Conservation (phyloP, 53 echinoderm and acorn worm species). For the Apostichopus leukothele region DNA sequence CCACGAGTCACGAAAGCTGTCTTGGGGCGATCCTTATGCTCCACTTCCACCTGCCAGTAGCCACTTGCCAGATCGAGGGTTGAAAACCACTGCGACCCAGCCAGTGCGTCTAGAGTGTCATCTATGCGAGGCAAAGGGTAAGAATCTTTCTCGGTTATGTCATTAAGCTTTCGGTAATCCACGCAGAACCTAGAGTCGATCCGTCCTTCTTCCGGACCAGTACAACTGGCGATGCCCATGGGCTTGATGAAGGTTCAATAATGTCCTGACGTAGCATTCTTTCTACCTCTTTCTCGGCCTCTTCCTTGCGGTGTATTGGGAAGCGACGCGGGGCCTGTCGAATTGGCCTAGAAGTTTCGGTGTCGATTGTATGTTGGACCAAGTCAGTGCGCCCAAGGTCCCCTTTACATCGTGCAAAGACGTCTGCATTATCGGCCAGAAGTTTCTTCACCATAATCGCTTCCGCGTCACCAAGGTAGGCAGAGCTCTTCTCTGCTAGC, state of each 20-base stretch:
- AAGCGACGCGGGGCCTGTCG: slow-evolving; percentile 13
- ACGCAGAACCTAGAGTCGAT: background rate
- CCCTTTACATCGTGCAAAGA: background rate
- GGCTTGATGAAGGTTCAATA: too few species aligned
- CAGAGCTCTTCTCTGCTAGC: background rate
- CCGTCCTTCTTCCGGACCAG: slow-evolving; percentile 43
- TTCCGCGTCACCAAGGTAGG: background rate
- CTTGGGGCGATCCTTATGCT: slow-evolving; percentile 51
- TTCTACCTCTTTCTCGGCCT: slow-evolving; percentile 54
- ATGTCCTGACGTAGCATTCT: background rate
- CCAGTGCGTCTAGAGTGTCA: slow-evolving; percentile 36
- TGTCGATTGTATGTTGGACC: too few species aligned
- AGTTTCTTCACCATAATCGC: background rate
- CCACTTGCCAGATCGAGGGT: too few species aligned
- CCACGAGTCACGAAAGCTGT: slow-evolving; percentile 61
- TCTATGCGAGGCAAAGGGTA: slow-evolving; percentile 13
- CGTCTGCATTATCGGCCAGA: too few species aligned
- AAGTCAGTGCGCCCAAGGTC: too few species aligned
- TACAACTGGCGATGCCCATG: too few species aligned
- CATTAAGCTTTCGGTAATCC: too few species aligned
- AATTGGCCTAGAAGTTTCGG: too few species aligned
- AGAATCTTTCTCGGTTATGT: background rate
- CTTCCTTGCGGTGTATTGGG: slow-evolving; percentile 50
- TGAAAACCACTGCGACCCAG: slow-evolving; percentile 36
- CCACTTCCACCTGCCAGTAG: slow-evolving; percentile 14